These are phyloP conservation scores for Oligia latruncula DNA, from an alignment of 2,888 invertebrate species.

Conservation along the genomic window DNA sequence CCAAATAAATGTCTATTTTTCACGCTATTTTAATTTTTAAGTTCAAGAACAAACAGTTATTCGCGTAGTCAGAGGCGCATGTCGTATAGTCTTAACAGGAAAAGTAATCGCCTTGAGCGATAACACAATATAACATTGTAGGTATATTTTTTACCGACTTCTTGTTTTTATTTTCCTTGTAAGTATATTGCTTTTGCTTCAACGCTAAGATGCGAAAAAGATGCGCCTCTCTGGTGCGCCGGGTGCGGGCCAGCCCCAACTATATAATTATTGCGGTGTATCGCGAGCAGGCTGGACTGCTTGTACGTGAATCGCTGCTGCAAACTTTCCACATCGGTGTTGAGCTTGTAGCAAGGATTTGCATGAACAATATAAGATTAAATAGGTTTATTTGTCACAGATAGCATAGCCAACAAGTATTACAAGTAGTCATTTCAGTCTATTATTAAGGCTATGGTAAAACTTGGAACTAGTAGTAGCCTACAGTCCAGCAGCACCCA, in stretches of 20 bases:
- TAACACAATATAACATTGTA: slow-evolving; percentile 11
- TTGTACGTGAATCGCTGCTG: too few relatives aligned
- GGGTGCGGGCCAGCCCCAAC: too few relatives aligned
- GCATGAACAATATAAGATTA: too few relatives aligned
- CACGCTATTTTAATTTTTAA: not conserved
- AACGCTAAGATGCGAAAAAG: too few relatives aligned
- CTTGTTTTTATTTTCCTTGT: not conserved
- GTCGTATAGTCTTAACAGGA: not conserved
- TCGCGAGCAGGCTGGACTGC: too few relatives aligned
- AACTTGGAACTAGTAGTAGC: not conserved
- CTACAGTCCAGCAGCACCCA: too few relatives aligned
- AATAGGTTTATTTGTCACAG: not conserved
- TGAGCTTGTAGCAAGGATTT: too few relatives aligned
- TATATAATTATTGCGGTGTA: too few relatives aligned
- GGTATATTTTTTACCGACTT: not conserved
- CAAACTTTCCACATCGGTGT: too few relatives aligned
- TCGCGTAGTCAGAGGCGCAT: not conserved
- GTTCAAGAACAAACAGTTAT: not conserved
- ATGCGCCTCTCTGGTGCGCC: too few relatives aligned
- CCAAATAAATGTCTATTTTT: not conserved
- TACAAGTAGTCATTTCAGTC: not conserved
- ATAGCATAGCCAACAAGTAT: not conserved
- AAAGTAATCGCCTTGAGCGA: slow-evolving; percentile 12
- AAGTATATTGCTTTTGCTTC: not conserved
- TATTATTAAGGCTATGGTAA: too few relatives aligned